Conservation (phyloP, 2,888 invertebrate genomes). For the Aleiodes leptofemur region DNA sequence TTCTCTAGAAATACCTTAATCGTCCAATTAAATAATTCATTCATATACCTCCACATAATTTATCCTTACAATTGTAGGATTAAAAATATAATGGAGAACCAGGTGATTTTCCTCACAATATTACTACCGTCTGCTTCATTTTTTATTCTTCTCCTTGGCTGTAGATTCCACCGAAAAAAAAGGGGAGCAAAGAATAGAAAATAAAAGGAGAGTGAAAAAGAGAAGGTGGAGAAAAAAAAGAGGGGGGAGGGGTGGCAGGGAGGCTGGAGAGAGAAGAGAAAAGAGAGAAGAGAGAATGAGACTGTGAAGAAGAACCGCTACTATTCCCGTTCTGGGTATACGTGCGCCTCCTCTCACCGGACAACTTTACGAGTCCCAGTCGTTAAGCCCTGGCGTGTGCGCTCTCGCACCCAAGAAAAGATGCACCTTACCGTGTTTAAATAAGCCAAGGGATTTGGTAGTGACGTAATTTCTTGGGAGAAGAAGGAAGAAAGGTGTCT, state of each 20-base stretch:
- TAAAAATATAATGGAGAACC: conserved; percentile 11
- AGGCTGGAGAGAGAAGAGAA: too few species aligned
- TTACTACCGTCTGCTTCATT: conserved; percentile 25
- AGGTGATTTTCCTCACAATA: conserved; percentile 13
- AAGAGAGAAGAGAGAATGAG: conserved; percentile 1
- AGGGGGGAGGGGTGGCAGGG: too few species aligned
- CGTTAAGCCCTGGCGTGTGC: conserved; percentile 46
- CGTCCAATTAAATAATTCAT: too few species aligned
- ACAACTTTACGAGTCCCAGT: conserved; percentile 53
- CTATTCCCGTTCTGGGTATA: conserved; percentile 53
- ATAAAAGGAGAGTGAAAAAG: neutral
- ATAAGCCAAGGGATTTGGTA: conserved; percentile 55
- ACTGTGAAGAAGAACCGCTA: conserved; percentile 52
- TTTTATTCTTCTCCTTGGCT: conserved; percentile 10
- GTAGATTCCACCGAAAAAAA: neutral
- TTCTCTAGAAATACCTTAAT: too few species aligned
- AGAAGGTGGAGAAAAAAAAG: conserved; percentile 10
- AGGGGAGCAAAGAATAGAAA: conserved; percentile 3
- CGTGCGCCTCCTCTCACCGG: conserved; percentile 26
- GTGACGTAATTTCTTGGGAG: conserved; percentile 54
- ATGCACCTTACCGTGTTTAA: conserved; percentile 52
- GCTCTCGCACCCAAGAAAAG: conserved; percentile 41
- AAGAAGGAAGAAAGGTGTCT: conserved; percentile 24
- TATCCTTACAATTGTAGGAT: neutral
- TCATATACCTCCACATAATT: neutral